Base-by-base conservation (phyloP, 1,140 invertebrate genomes). In the Psilanteris sp. region DNA sequence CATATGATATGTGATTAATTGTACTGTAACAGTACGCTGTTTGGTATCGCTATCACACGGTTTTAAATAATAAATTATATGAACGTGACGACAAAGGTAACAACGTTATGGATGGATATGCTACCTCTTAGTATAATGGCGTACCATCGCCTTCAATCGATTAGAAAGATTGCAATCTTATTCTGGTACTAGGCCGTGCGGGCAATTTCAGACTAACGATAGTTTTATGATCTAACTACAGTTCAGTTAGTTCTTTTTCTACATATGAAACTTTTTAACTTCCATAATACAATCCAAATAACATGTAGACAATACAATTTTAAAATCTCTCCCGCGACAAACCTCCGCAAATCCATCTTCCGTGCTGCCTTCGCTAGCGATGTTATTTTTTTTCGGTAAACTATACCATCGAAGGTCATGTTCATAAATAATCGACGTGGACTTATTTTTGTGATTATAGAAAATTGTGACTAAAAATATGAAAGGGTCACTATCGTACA, bases 401-500 rank as follows among this genome's bases (percentile, higher is more conserved):
- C 29, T 43, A 20, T 34, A 50, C 41, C 46, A 55, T 55, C 24
- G 31, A 29, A 46, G 46, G 29, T 46, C 50, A 36, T 37, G 24
- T 39, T 67, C 22, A 15, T 34, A 29, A 24, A 34, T 50, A 34
- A 37, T 24, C 7, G 3, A 57, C 41, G 46, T 29, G 31, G 52
- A 54, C 8, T 22, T 46, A 66, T 67, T 55, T 66, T 67, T 44
- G 27, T 43, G 14, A 46, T 29, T 24, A 8, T 59, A 34, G 4
- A 15, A 32, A 57, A 11, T 14, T 50, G 64, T 54, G 39, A 46
- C 39, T 26, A 41, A 36, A 44, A n/a, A 54, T 52, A 7, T 46
- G 34, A 54, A 59, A 59, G 66, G 54, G 66, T 70, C 66, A 70
- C 36, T 70, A 70, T 70, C 66, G 66, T 71, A 11, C 24, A 41